phyloP scores from a whole-genome alignment of 2,888 invertebrate genomes.

The Erynnis tages region DNA sequence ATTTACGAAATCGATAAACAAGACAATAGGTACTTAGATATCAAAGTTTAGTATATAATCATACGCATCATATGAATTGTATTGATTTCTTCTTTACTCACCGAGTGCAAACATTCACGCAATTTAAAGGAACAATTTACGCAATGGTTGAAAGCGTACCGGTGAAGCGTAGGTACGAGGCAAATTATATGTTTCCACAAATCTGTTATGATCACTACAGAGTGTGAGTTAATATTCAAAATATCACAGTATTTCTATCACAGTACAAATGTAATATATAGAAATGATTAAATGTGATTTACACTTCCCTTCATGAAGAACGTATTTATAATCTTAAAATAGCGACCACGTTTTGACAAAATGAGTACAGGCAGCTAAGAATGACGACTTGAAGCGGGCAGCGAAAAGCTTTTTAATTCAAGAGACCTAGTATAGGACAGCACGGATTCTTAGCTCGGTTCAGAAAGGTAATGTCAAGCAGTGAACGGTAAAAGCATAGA shows the following conservation, averaged over 20 bases:
- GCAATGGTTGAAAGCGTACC: constrained; percentile 48
- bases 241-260: constrained; percentile 61
- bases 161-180: constrained; percentile 38
- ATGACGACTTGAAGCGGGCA: too few relatives aligned
- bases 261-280: constrained; percentile 40
- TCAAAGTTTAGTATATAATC: too few relatives aligned
- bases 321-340: background rate
- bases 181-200: constrained; percentile 64
- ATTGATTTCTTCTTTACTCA: background rate
- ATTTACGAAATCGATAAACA: too few relatives aligned
- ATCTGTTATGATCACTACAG: constrained; percentile 50
- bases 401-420: too few relatives aligned
- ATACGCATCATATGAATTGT: too few relatives aligned
- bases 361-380: too few relatives aligned
- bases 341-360: too few relatives aligned
- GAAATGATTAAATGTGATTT: background rate
- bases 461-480: too few relatives aligned
- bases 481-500: too few relatives aligned
- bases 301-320: background rate
- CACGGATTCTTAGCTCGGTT: too few relatives aligned
- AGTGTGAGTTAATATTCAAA: constrained; percentile 47
- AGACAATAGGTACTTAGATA: too few relatives aligned
- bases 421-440: too few relatives aligned
- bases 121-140: constrained; percentile 36
- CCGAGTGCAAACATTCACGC: background rate